Percentiles rank a stretch among this genome's conserved stretches.
Conservation (phyloP, 2,797 vertebrate genomes). For the Manis javanica region DNA sequence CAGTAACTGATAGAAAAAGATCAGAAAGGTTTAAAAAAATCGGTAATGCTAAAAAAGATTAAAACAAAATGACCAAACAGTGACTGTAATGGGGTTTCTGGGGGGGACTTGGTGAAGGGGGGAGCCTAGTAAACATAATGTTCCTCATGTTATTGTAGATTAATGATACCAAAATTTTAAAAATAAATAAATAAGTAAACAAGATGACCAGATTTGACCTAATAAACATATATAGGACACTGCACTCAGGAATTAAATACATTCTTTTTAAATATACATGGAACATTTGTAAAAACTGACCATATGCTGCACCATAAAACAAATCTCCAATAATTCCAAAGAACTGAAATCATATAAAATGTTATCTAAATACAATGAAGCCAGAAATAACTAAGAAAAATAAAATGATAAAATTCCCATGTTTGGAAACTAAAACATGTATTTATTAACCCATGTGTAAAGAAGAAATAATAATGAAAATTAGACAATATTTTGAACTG, state of each 20-base stretch:
- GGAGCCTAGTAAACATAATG: too few relatives aligned
- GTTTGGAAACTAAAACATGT: constrained; percentile 20
- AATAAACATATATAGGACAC: not conserved
- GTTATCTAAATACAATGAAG: not conserved
- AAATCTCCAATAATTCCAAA: constrained; percentile 9
- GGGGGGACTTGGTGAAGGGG: too few relatives aligned
- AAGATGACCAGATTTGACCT: not conserved
- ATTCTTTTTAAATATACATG: not conserved
- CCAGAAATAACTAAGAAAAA: constrained; percentile 4
- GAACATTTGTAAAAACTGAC: not conserved
- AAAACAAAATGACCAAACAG: not conserved
- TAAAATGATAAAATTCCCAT: not conserved
- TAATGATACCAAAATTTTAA: too few relatives aligned
- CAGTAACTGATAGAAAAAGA: not conserved
- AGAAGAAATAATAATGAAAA: not conserved
- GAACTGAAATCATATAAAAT: not conserved
- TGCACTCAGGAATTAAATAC: not conserved
- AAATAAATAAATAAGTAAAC: not conserved
- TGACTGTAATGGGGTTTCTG: too few relatives aligned
- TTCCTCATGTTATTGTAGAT: too few relatives aligned
- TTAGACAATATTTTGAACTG: not conserved
- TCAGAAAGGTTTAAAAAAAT: not conserved
- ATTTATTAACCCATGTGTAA: not conserved
- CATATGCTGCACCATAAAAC: not conserved
- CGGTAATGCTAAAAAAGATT: not conserved